Base-by-base conservation (phyloP, 2,113 vertebrate species). In the Felis chaus region DNA sequence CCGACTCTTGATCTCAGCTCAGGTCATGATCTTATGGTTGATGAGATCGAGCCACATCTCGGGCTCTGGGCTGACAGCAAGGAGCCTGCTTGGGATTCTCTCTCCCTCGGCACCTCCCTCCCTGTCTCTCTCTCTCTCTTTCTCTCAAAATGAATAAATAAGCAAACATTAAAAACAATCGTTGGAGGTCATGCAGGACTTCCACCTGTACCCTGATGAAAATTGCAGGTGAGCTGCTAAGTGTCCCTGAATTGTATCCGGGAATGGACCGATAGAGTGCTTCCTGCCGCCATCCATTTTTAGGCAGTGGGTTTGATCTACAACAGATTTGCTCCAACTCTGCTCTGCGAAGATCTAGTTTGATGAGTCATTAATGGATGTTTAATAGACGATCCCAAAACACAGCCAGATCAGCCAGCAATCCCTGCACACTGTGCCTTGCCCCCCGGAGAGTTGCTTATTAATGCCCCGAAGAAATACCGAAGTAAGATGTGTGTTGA, bases 361-460 rank as follows among this genome's bases (percentile, higher is more conserved):
- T 33, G 92, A 55, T 82, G 74, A 91, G 66, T 91, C 88, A 87
- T 36, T 31, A 55, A 81, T 55, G 33, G 41, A 65, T 10, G 55
- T 65, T 73, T 45, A 61, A 65, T 57, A 7, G 45, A 85, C 50
- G 73, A 53, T 25, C 36, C 73, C 7, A 11, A 81, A 81, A 84
- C 45, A 74, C 21, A 11, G 41, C 63, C 66, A 25, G 18, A 65
- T 48, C 65, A 73, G 27, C 12, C 79, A 63, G 61, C 21, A 39
- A 78, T 23, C 48, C 11, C 1, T 18, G 33, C 53, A 36, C 48
- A 9, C 33, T 1, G 18, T 18, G 68, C 74, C 74, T 48, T 31
- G 41, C 27, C 41, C 41, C 41, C 27, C 25, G 4, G 41, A 31
- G 27, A 48, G 29, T 48, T 78, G 27, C 66, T 50, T 15, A 19